Evolutionary conservation across 2,113 vertebrate genomes (phyloP), one percentile per base, ranked within the genome.

Genomic region (Clarias magur): DNA sequence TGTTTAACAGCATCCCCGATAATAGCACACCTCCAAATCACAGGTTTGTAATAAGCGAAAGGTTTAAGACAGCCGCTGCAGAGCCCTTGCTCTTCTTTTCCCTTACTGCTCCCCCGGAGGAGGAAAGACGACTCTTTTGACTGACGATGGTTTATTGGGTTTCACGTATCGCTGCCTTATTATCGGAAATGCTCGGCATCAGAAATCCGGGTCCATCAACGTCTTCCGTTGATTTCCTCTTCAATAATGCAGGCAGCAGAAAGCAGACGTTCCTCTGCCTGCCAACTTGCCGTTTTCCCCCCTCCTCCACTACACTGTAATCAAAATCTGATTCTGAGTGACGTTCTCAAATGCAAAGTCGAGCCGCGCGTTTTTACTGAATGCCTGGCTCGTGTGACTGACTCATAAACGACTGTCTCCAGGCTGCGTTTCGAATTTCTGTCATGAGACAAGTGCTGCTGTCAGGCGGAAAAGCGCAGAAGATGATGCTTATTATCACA

Each of bases 241-340:
- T 91, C 87, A 91, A 89, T 91, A 91, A 92, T 91, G 88, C 92
- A 91, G 84, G 25, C 89, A 76, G 72, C 86, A 86, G 89, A 89
- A 83, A 89, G 89, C 85, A 62, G 78, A 78, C n/a, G 81, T 87
- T 83, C 85, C 63, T 87, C 42, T 38, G 60, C 87, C 85, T 56
- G 30, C 85, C 84, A 89, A 91, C 87, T 70, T 75, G 11, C 84
- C 79, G 79, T 73, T 42, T 16, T 48, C 73, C 63, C 63, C 83
- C 78, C 85, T 88, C 83, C 89, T 62, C 78, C 79, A 82, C 78
- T 78, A 54, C 65, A 48, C 81, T 85, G 91, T 89, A 90, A 90
- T 92, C 87, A 91, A 91, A 87, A 82, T 72, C 48, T 60, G 79
- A 82, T 82, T 30, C 80, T 59, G 68, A 73, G 23, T 87, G 85